These are phyloP conservation scores for Lerista edwardsae DNA, from an alignment of 2,797 vertebrate species.

Conservation along the genomic window DNA sequence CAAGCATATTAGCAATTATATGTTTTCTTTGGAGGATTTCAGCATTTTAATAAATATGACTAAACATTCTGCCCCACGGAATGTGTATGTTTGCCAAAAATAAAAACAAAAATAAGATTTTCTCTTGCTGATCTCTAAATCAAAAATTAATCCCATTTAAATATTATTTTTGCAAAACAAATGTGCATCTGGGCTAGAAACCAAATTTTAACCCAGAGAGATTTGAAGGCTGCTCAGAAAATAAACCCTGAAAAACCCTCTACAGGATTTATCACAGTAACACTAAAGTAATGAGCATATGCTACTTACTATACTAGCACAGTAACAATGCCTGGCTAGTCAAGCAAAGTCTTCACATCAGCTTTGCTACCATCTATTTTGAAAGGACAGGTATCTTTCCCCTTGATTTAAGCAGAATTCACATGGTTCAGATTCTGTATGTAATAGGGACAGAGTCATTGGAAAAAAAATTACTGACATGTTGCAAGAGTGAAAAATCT, in stretches of 20 bases:
- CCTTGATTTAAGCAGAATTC: conserved; percentile 11
- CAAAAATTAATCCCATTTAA: conserved; percentile 51
- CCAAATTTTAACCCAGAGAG: conserved; percentile 45
- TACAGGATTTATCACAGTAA: conserved; percentile 38
- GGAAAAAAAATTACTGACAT: background rate
- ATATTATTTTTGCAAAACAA: conserved; percentile 46
- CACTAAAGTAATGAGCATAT: conserved; percentile 36
- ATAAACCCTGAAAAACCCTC: conserved; percentile 31
- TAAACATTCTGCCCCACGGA: background rate
- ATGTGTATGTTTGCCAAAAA: background rate
- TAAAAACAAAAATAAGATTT: conserved; percentile 12
- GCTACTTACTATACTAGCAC: conserved; percentile 36
- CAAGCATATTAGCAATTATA: background rate
- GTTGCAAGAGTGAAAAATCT: background rate
- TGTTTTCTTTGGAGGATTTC: background rate
- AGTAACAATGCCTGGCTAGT: conserved; percentile 32
- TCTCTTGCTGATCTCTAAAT: conserved; percentile 37
- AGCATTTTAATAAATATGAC: background rate
- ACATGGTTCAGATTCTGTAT: background rate
- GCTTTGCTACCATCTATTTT: background rate
- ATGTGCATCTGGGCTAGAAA: conserved; percentile 38
- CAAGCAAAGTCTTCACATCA: conserved; percentile 22
- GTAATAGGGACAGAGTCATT: background rate
- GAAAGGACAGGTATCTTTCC: background rate
- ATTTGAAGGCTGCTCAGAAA: conserved; percentile 45